Conservation (phyloP, 2,888 invertebrate genomes). For the Chymomyza fuscimana region DNA sequence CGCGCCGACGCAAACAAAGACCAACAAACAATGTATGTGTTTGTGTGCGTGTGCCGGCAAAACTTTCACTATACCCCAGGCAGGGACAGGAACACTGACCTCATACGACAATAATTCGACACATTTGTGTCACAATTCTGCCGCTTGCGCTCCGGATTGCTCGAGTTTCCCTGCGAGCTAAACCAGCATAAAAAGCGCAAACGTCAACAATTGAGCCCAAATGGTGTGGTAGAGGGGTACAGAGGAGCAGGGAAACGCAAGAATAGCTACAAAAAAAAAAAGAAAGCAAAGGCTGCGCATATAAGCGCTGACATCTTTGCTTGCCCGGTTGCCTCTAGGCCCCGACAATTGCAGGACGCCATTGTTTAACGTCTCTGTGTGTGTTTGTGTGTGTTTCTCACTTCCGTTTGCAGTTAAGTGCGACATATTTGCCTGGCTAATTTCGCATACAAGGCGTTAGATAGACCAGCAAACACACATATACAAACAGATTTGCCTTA, state of each 20-base stretch:
- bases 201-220: conserved; percentile 68
- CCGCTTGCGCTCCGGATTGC: neutral
- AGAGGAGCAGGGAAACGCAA: neutral
- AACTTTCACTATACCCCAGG: conserved; percentile 61
- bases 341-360: conserved; percentile 58
- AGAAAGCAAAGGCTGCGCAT: neutral
- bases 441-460: conserved; percentile 42
- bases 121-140: conserved; percentile 66
- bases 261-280: conserved; percentile 1
- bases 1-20: conserved; percentile 35
- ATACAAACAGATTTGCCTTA: conserved; percentile 9
- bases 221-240: neutral
- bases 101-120: conserved; percentile 73
- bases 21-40: conserved; percentile 20
- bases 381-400: conserved; percentile 31
- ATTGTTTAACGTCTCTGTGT: conserved; percentile 36
- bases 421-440: conserved; percentile 73
- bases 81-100: conserved; percentile 68
- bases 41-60: conserved; percentile 25
- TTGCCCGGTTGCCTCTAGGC: conserved; percentile 22
- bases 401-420: conserved; percentile 70
- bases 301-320: neutral
- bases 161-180: neutral
- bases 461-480: conserved; percentile 12
- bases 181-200: conserved; percentile 49